Evolutionary conservation across 2,113 vertebrate species (phyloP).

Genomic region (Erythrocercus mccallii): DNA sequence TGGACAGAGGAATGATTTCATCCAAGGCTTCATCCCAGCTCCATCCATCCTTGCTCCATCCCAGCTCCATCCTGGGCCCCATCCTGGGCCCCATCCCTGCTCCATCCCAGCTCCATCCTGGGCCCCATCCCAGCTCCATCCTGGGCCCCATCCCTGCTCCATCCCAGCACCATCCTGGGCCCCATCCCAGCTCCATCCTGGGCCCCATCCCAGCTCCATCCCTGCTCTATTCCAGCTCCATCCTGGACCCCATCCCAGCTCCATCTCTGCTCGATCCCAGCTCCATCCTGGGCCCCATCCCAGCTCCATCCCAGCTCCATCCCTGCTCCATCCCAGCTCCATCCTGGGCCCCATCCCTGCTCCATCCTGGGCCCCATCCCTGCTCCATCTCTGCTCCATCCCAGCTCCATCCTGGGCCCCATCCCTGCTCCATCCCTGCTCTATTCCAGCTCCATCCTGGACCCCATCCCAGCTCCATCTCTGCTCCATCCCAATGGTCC

Average conservation of each 20-base stretch:
- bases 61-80: background rate
- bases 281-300: background rate
- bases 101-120: background rate
- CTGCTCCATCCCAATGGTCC: background rate
- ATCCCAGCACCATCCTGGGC: background rate
- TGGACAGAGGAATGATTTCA: background rate
- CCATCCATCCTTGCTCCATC: background rate
- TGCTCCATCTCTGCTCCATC: background rate
- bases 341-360: background rate
- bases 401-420: background rate
- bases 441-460: background rate
- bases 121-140: background rate
- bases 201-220: fast-evolving
- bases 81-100: background rate
- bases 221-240: background rate
- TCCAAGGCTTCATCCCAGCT: background rate
- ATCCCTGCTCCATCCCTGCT: background rate
- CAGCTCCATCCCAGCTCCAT: background rate
- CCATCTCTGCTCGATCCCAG: no score
- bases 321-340: background rate
- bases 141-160: background rate
- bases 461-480: background rate
- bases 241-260: background rate
- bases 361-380: background rate
- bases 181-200: background rate